A percentile compares a stretch with the other conserved stretches of the same genome.
Evolutionary conservation across 2,888 invertebrate species (phyloP).

Genomic region (Lapara coniferarum): DNA sequence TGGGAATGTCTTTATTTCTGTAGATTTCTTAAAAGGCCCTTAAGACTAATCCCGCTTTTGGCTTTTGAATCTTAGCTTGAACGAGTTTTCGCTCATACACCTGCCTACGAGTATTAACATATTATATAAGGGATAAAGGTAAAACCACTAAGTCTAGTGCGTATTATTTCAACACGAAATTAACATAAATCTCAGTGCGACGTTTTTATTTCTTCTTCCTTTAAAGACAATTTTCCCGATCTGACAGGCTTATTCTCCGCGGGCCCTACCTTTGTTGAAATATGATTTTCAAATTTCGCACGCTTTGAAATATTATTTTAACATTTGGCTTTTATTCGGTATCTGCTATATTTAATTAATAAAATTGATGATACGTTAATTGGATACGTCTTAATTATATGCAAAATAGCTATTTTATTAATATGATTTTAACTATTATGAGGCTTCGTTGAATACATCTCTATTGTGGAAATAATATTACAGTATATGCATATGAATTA

Average conservation of each 20-base stretch:
- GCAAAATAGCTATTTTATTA: too few species aligned
- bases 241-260: conserved; percentile 36
- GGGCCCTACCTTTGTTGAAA: conserved; percentile 32
- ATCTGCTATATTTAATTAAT: not conserved
- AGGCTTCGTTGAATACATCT: too few species aligned
- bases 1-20: conserved; percentile 81
- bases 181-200: conserved; percentile 48
- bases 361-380: too few species aligned
- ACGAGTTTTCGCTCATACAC: conserved; percentile 56
- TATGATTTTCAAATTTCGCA: conserved; percentile 14
- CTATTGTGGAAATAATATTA: too few species aligned
- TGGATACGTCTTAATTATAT: too few species aligned
- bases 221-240: conserved; percentile 43
- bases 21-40: conserved; percentile 77
- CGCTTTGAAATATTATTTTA: not conserved
- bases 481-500: too few species aligned
- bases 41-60: conserved; percentile 71
- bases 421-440: too few species aligned
- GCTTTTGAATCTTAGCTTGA: conserved; percentile 65
- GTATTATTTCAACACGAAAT: conserved; percentile 44
- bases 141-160: conserved; percentile 45
- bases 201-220: conserved; percentile 46
- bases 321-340: not conserved
- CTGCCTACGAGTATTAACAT: conserved; percentile 53
- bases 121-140: conserved; percentile 45